Evolutionary conservation across 2,888 invertebrate genomes (phyloP).

Genomic region (Pheosia gnoma): DNA sequence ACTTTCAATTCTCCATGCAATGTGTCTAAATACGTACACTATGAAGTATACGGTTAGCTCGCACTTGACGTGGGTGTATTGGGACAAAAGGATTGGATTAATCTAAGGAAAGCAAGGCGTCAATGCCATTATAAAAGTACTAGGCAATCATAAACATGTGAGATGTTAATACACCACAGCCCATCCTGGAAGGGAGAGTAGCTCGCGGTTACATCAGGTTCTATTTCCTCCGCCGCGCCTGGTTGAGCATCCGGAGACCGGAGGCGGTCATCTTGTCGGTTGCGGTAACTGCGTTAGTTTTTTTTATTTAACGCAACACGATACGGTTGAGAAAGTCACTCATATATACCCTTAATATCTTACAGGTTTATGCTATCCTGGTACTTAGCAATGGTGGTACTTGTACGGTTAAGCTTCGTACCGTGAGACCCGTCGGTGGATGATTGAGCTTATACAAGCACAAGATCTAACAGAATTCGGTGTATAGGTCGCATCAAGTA

Average conservation of each 20-base stretch:
- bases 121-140: neutral
- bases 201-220: conserved; percentile 3
- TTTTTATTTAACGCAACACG: neutral
- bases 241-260: conserved; percentile 1
- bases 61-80: too few relatives aligned
- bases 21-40: too few relatives aligned
- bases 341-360: neutral
- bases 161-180: neutral
- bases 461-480: too few relatives aligned
- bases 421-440: neutral
- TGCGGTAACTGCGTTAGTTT: conserved; percentile 2
- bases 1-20: too few relatives aligned
- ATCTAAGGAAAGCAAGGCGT: neutral
- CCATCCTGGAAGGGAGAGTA: conserved; percentile 2
- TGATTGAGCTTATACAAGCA: neutral
- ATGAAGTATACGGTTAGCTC: too few relatives aligned
- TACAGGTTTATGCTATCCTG: neutral
- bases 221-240: conserved; percentile 1
- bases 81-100: too few relatives aligned
- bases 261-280: neutral
- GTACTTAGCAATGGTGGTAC: neutral
- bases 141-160: neutral
- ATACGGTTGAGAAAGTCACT: neutral
- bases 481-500: too few relatives aligned
- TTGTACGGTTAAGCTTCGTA: too few relatives aligned